phyloP scores from a whole-genome alignment of 2,113 vertebrate genomes.

The Ia io region DNA sequence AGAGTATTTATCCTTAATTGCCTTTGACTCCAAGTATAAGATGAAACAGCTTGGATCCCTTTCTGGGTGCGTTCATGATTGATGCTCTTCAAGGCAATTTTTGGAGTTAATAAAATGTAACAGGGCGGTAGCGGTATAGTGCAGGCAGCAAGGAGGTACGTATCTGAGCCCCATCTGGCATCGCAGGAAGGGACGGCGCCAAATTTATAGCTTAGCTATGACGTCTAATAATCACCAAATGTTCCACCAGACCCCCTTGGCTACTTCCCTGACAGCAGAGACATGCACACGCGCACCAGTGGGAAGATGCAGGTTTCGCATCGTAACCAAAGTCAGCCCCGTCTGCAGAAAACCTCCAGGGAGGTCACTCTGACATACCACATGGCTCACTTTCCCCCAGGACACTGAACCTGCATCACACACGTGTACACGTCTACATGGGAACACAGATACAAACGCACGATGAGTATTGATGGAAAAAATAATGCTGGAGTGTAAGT shows the following conservation, averaged over 20 bases:
- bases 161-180: slow-evolving; percentile 59
- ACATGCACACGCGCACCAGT: not conserved
- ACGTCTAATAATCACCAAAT: slow-evolving; percentile 74
- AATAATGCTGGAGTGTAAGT: rapidly evolving
- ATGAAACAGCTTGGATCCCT: not conserved
- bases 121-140: not conserved
- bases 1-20: not conserved
- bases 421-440: rapidly evolving
- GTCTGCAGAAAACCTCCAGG: not conserved
- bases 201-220: slow-evolving; percentile 37
- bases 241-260: slow-evolving; percentile 65
- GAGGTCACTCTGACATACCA: not conserved
- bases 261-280: not conserved
- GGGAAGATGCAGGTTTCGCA: not conserved
- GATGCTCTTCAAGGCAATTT: not conserved
- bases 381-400: not conserved
- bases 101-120: not conserved
- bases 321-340: not conserved
- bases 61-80: not conserved
- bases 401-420: not conserved
- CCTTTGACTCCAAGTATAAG: not conserved
- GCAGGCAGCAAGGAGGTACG: not conserved
- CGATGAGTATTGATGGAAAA: rapidly evolving
- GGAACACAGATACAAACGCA: not conserved
- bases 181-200: not conserved